These are phyloP conservation scores for Oncorhynchus gorbuscha DNA, from an alignment of 2,113 vertebrate genomes.

Conservation along the genomic window DNA sequence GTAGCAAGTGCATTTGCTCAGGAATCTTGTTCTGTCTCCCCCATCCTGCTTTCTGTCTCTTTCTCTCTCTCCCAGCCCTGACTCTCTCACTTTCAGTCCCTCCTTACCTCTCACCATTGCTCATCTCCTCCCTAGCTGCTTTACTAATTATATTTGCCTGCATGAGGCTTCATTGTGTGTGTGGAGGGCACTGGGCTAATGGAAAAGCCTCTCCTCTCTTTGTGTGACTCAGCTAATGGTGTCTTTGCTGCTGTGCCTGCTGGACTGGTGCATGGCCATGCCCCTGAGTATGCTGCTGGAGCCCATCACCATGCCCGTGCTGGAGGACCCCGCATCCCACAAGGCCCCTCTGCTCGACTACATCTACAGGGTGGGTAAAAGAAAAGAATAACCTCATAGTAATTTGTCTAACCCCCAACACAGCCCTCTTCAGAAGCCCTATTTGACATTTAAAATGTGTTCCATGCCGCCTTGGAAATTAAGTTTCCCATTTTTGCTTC, in stretches of 20 bases:
- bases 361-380: slow-evolving; percentile 89
- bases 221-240: slow-evolving; percentile 83
- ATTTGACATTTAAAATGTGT: background rate
- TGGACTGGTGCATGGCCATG: slow-evolving; percentile 98
- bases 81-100: background rate
- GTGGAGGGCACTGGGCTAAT: slow-evolving; percentile 18
- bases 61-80: background rate
- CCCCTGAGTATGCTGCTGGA: slow-evolving; percentile 86
- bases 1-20: slow-evolving; percentile 62
- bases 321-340: slow-evolving; percentile 79
- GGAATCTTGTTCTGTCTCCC: slow-evolving; percentile 39
- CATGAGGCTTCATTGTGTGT: background rate
- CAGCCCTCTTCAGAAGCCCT: slow-evolving; percentile 2
- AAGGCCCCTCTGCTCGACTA: slow-evolving; percentile 90
- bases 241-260: slow-evolving; percentile 89
- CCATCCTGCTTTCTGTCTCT: no score
- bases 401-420: background rate
- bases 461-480: background rate
- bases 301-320: slow-evolving; percentile 77
- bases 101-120: slow-evolving; percentile 11
- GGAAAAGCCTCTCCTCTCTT: slow-evolving; percentile 4
- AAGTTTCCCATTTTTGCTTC: no score
- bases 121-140: slow-evolving; percentile 5
- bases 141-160: background rate
- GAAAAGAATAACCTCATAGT: background rate